phyloP scores from a whole-genome alignment of 2,113 vertebrate genomes.

The Chaetura pelagica region DNA sequence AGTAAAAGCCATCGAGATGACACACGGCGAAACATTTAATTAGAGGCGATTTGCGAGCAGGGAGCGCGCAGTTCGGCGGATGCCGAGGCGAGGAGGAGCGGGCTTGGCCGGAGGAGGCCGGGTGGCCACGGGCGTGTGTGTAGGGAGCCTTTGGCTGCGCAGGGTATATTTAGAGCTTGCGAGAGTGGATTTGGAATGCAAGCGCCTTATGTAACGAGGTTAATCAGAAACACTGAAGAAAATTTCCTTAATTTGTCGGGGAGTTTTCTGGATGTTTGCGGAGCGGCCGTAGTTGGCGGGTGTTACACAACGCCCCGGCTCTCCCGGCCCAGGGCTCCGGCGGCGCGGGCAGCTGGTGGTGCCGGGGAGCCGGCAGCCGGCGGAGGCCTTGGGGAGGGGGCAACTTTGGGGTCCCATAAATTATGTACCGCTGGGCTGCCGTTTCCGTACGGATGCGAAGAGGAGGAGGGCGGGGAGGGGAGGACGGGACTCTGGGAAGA shows the following conservation, averaged over 20 bases:
- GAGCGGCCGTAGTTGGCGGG: constrained; percentile 33
- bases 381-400: background rate
- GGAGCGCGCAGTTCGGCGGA: constrained; percentile 7
- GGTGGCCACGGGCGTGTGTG: constrained; percentile 36
- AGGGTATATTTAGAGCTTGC: constrained; percentile 90
- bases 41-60: constrained; percentile 62
- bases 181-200: constrained; percentile 91
- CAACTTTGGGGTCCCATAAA: constrained; percentile 64
- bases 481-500: background rate
- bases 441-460: background rate
- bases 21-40: constrained; percentile 73
- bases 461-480: background rate
- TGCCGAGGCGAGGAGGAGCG: background rate
- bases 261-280: constrained; percentile 36
- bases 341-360: constrained; percentile 25
- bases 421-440: constrained; percentile 66
- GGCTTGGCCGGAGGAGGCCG: constrained; percentile 8
- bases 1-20: constrained; percentile 78
- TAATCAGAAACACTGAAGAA: constrained; percentile 91
- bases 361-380: constrained; percentile 34
- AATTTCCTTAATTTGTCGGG: constrained; percentile 75
- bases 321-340: constrained; percentile 7
- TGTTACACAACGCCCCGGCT: constrained; percentile 28
- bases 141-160: constrained; percentile 65
- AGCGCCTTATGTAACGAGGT: constrained; percentile 97